phyloP scores from a whole-genome alignment of 2,888 invertebrate species.

The Netelia virgata region DNA sequence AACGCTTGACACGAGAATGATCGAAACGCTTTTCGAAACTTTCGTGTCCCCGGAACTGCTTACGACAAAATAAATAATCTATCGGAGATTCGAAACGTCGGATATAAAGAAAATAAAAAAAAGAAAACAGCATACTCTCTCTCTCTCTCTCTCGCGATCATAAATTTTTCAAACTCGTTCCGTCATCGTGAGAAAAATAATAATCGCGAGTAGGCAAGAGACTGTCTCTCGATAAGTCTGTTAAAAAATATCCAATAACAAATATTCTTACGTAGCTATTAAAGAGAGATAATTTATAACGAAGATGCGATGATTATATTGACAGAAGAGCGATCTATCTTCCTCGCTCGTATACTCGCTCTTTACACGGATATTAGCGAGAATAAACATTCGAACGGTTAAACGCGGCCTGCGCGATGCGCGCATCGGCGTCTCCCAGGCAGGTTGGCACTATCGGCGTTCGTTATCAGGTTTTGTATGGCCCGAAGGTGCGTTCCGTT shows the following conservation, averaged over 20 bases:
- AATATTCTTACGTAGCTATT: no score
- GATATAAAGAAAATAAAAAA: background rate
- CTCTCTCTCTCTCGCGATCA: no score
- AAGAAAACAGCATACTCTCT: no score
- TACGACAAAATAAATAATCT: background rate
- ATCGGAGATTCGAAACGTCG: background rate
- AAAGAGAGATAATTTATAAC: no score
- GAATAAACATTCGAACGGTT: constrained; percentile 55
- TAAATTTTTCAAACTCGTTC: no score
- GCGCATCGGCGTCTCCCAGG: background rate
- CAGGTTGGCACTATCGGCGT: constrained; percentile 49
- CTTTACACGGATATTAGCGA: constrained; percentile 25
- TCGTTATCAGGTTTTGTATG: constrained; percentile 44
- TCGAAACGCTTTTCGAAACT: background rate
- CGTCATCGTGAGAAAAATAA: no score
- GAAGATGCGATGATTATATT: no score
- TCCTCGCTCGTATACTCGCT: constrained; percentile 6
- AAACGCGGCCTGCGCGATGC: constrained; percentile 6
- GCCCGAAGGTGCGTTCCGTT: constrained; percentile 24
- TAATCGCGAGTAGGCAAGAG: no score
- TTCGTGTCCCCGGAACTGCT: background rate
- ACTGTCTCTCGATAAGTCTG: no score
- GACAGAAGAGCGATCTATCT: background rate
- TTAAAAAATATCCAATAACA: no score
- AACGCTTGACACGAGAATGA: background rate